Base-by-base conservation (phyloP, 2,797 vertebrate species). In the Rhinogobio ventralis region DNA sequence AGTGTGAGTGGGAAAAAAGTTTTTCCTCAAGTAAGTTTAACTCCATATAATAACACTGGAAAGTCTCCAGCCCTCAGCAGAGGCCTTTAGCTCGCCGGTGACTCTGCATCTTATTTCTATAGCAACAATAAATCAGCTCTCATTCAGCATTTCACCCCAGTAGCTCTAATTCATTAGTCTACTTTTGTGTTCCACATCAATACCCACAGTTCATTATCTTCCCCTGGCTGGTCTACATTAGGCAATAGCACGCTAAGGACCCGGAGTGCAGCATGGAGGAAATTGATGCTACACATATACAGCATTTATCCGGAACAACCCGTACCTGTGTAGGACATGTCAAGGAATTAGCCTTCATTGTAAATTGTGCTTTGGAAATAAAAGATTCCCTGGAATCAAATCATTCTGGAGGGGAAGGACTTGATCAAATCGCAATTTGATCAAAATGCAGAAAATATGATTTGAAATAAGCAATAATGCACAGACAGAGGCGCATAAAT, bases 101-200 rank as follows among this genome's bases (percentile, higher is more conserved):
- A 84, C 75, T 84, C 62, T 30, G 82, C 82, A 77, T 76, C 82
- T 83, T 83, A 77, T 69, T 79, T 84, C 66, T 49, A 20, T 57
- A 62, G 62, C 82, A 42, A 71, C 74, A 60, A 84, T 78, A 84
- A 78, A 84, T 84, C 78, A 84, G 66, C 82, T 84, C 66, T 76
- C 82, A 62, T 84, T 84, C 75, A 84, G 75, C 75, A 84, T 84
- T 84, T 84, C 82, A 79, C 64, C 39, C 75, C 82, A 46, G 25
- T 45, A 78, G 75, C 75, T 78, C 82, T 84, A 78, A 77, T 84
- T 84, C 82, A 84, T 84, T 84, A 84, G 82, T 84, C 82, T 78
- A 60, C 82, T 69, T 71, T 84, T 66, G 62, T 66, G 82, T 71
- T 84, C 53, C 82, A 78, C 82, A 79, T 79, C 82, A 84, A 84